A percentile compares a stretch with the other conserved stretches of the same genome.
Conservation (phyloP, 2,888 invertebrate genomes). For the Ennomos erosarius region DNA sequence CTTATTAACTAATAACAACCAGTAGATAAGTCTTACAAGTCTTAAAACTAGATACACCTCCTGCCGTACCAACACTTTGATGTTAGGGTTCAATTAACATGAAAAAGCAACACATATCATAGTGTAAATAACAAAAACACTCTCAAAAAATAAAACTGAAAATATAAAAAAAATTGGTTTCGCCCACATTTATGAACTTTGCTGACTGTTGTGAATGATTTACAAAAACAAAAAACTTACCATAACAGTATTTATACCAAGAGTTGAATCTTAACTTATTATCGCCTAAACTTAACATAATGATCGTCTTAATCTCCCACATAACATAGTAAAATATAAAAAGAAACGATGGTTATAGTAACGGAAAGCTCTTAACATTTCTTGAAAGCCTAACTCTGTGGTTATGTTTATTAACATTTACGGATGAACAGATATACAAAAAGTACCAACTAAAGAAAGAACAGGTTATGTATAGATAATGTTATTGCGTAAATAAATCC, state of each 20-base stretch:
- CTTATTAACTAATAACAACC: conserved; percentile 16
- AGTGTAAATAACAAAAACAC: conserved; percentile 35
- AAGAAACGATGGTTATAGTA: conserved; percentile 35
- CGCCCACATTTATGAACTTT: conserved; percentile 41
- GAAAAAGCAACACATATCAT: conserved; percentile 16
- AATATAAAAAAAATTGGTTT: conserved; percentile 47
- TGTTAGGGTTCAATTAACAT: too few species aligned
- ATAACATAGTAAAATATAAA: conserved; percentile 30
- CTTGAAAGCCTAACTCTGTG: too few species aligned
- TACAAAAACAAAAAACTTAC: conserved; percentile 56
- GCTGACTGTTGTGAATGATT: conserved; percentile 53
- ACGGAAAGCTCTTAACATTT: conserved; percentile 45
- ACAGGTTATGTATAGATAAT: too few species aligned
- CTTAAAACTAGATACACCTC: too few species aligned
- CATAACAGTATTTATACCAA: conserved; percentile 38
- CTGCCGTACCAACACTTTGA: too few species aligned
- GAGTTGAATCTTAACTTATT: conserved; percentile 45
- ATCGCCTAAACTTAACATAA: conserved; percentile 34
- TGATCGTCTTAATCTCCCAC: conserved; percentile 39
- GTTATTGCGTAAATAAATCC: too few species aligned
- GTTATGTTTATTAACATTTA: too few species aligned
- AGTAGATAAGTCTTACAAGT: neutral
- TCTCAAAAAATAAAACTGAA: conserved; percentile 32
- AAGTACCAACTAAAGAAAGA: too few species aligned
- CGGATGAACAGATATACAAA: too few species aligned